Conservation (phyloP, 2,797 vertebrate species). For the Micrastur ruficollis region DNA sequence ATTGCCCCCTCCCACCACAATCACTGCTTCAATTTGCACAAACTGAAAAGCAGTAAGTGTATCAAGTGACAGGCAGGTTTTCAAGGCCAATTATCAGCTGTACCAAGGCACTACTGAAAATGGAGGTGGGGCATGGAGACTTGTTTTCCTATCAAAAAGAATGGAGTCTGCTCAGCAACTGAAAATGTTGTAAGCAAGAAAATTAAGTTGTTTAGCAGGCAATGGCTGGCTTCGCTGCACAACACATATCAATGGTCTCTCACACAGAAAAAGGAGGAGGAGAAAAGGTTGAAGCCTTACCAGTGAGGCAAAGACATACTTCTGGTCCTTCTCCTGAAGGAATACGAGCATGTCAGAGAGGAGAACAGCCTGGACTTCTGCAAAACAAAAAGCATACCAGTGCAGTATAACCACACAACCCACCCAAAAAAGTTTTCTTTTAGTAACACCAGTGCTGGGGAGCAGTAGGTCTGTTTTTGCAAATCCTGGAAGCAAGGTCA, state of each 20-base stretch:
- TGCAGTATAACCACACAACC: neutral
- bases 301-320: conserved; percentile 92
- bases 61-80: neutral
- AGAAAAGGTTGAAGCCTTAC: conserved; percentile 74
- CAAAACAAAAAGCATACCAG: neutral
- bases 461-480: neutral
- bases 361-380: conserved; percentile 93
- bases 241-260: neutral
- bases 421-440: neutral
- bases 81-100: conserved; percentile 30
- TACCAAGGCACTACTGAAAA: neutral
- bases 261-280: neutral
- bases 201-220: neutral
- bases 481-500: neutral
- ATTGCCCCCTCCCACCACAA: neutral
- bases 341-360: conserved; percentile 92
- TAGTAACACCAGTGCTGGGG: neutral
- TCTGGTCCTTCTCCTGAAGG: conserved; percentile 98
- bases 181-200: neutral
- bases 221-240: neutral
- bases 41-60: neutral
- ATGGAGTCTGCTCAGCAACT: neutral
- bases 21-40: neutral
- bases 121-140: neutral
- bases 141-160: conserved; percentile 12